Percentiles rank a stretch among this genome's conserved stretches.
phyloP scores from a whole-genome alignment of 30 jellyfish, hydroid and myxozoan species.

The Catostylus mosaicus region DNA sequence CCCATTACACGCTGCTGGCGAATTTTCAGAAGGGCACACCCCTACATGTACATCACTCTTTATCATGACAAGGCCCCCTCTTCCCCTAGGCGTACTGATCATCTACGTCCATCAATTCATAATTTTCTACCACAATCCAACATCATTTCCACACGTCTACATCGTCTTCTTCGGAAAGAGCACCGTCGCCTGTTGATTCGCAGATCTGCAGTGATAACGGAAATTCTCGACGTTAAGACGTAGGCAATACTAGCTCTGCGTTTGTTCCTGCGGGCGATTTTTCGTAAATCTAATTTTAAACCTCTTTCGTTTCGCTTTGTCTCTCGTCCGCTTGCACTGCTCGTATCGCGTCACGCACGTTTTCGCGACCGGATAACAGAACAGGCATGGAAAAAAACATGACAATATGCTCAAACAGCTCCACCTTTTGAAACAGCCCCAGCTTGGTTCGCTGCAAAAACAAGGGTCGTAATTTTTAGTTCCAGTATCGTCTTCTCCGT shows the following conservation, averaged over 20 bases:
- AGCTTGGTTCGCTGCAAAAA: conserved; percentile 55
- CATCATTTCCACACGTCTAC: too few species aligned
- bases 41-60: too few species aligned
- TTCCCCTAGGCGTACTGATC: too few species aligned
- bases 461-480: conserved; percentile 51
- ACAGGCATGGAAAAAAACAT: conserved; percentile 48
- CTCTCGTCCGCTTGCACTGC: conserved; percentile 37
- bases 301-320: conserved; percentile 44
- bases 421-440: conserved; percentile 59
- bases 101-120: too few species aligned
- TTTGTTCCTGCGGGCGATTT: conserved; percentile 19
- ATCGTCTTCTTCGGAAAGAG: conserved; percentile 1
- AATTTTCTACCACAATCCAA: too few species aligned
- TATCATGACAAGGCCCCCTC: too few species aligned
- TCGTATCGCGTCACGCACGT: conserved; percentile 59
- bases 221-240: neutral
- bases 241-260: conserved; percentile 20
- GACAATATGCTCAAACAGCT: conserved; percentile 51
- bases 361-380: conserved; percentile 64
- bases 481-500: conserved; percentile 70
- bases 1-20: too few species aligned
- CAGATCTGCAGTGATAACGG: neutral
- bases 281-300: conserved; percentile 49
- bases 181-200: neutral
- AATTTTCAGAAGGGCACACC: too few species aligned